Evolutionary conservation across 2,113 vertebrate genomes (phyloP).

Genomic region (Athene cunicularia): DNA sequence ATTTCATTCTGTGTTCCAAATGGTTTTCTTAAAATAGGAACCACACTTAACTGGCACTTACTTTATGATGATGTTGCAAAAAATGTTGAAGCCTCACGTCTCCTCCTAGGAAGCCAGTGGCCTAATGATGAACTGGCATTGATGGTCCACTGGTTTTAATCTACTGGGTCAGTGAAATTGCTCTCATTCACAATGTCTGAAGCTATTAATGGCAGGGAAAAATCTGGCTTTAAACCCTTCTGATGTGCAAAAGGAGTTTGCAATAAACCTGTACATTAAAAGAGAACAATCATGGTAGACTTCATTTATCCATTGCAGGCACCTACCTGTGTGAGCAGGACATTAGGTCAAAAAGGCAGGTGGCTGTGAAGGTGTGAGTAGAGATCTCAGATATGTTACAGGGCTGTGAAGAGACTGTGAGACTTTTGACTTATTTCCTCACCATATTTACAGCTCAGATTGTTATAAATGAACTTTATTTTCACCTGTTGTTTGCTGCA

Average conservation of each 20-base stretch:
- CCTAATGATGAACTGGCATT: background rate
- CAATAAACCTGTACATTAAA: background rate
- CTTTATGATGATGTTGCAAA: background rate
- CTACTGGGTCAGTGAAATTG: background rate
- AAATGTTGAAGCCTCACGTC: background rate
- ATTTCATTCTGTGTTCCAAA: background rate
- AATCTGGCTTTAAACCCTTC: background rate
- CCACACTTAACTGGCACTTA: background rate
- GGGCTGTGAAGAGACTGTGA: background rate
- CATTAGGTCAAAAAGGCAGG: background rate
- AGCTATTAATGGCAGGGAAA: background rate
- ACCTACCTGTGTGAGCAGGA: background rate
- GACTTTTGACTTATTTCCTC: background rate
- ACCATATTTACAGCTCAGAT: background rate
- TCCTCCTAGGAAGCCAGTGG: background rate
- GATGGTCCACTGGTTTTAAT: background rate
- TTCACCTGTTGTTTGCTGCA: background rate
- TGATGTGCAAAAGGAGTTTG: background rate
- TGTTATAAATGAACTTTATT: background rate
- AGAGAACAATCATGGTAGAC: background rate
- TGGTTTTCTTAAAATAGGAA: background rate
- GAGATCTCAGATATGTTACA: background rate
- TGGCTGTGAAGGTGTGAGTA: background rate
- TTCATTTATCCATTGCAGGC: background rate
- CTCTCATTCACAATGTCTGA: background rate